Conservation (phyloP, 2,888 invertebrate species). For the Diplolepis rosae region DNA sequence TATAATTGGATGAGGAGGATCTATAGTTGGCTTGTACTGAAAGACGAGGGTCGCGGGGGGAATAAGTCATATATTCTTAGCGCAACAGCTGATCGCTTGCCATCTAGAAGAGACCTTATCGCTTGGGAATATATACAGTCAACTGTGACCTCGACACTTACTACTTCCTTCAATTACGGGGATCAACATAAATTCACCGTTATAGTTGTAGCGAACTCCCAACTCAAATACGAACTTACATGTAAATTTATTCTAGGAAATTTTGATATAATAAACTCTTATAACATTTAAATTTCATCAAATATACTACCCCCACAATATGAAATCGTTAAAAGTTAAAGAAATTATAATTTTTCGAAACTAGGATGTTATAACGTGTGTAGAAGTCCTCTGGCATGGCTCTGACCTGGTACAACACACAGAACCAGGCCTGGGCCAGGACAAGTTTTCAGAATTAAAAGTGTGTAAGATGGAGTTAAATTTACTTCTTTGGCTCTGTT, state of each 20-base stretch:
- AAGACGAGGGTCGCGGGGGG: background rate
- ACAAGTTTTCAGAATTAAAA: too few relatives aligned
- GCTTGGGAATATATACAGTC: background rate
- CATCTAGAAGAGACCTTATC: slow-evolving; percentile 27
- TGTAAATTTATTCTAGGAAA: background rate
- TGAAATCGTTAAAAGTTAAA: too few relatives aligned
- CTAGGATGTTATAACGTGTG: too few relatives aligned
- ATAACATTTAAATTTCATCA: background rate
- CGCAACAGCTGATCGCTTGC: slow-evolving; percentile 29
- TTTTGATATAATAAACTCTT: background rate
- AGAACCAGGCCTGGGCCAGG: too few relatives aligned
- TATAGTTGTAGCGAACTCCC: slow-evolving; percentile 8
- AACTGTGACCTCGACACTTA: slow-evolving; percentile 22
- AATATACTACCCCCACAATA: too few relatives aligned
- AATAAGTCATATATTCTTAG: slow-evolving; percentile 29
- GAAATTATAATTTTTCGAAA: too few relatives aligned
- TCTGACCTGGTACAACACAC: too few relatives aligned
- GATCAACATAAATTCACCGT: slow-evolving; percentile 20
- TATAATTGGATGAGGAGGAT: slow-evolving; percentile 24
- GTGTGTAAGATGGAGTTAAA: too few relatives aligned
- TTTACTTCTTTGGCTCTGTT: too few relatives aligned
- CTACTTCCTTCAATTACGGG: slow-evolving; percentile 30
- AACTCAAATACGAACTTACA: background rate
- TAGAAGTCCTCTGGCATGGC: too few relatives aligned
- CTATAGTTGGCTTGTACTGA: slow-evolving; percentile 20